phyloP scores from a whole-genome alignment of 1,140 invertebrate genomes.

The Matsumurasca onukii region DNA sequence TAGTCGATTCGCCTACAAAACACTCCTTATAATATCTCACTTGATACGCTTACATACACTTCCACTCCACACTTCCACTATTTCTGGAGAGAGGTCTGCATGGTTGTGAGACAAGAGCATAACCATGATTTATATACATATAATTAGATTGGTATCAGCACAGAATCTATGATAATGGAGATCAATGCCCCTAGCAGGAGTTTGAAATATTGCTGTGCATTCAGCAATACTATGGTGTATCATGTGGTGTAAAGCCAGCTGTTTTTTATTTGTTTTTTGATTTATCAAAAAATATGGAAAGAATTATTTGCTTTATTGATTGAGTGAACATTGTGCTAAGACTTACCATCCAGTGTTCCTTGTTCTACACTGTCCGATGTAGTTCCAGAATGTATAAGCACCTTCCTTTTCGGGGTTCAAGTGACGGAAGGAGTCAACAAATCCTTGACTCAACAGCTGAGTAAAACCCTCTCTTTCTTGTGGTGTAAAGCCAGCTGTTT shows the following conservation, averaged over 20 bases:
- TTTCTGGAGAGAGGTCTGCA: too few relatives aligned
- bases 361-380: slow-evolving; percentile 76
- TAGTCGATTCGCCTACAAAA: slow-evolving; percentile 89
- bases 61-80: neutral
- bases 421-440: slow-evolving; percentile 84
- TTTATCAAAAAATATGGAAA: slow-evolving; percentile 58
- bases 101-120: too few relatives aligned
- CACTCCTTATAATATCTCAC: too few relatives aligned
- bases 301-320: too few relatives aligned
- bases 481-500: slow-evolving; percentile 92
- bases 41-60: too few relatives aligned
- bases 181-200: too few relatives aligned
- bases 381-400: slow-evolving; percentile 94
- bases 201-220: too few relatives aligned
- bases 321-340: neutral
- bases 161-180: too few relatives aligned
- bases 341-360: slow-evolving; percentile 93
- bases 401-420: slow-evolving; percentile 82
- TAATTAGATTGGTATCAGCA: too few relatives aligned
- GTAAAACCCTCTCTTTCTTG: slow-evolving; percentile 92
- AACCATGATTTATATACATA: too few relatives aligned
- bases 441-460: slow-evolving; percentile 75
- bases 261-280: slow-evolving; percentile 87
- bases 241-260: slow-evolving; percentile 94
- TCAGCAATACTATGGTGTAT: too few relatives aligned